These are phyloP conservation scores for Clangula hyemalis DNA, from an alignment of 2,797 vertebrate species.

Conservation along the genomic window DNA sequence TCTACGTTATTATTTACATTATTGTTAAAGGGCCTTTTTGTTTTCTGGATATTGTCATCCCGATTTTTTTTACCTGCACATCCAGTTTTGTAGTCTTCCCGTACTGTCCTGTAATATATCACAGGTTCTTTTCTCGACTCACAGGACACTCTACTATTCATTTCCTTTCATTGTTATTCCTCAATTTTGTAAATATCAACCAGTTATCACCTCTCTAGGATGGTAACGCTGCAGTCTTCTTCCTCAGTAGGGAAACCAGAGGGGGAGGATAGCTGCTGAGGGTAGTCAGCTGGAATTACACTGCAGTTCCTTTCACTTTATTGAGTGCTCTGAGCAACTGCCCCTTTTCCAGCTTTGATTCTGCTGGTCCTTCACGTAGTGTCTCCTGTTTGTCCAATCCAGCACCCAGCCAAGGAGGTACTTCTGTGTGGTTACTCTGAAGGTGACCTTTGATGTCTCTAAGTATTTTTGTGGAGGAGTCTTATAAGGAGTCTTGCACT, in stretches of 20 bases:
- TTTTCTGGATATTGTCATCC: not conserved
- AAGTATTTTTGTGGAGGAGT: not conserved
- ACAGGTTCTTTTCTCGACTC: not conserved
- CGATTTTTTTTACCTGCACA: not conserved
- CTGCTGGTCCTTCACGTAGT: not conserved
- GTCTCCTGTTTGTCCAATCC: not conserved
- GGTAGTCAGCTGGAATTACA: not conserved
- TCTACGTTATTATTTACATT: too few relatives aligned
- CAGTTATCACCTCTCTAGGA: not conserved
- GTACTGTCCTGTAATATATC: not conserved
- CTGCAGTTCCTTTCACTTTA: not conserved
- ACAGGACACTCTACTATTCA: not conserved
- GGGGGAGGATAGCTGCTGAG: not conserved
- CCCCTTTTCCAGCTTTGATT: not conserved
- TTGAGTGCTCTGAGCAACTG: not conserved
- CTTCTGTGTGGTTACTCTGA: not conserved
- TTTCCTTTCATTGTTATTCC: not conserved
- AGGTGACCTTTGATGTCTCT: not conserved
- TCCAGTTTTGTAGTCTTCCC: not conserved
- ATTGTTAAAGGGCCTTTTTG: not conserved
- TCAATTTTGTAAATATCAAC: constrained; percentile 20
- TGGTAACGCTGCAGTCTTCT: not conserved
- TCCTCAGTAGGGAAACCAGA: not conserved
- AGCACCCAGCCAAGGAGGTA: not conserved
- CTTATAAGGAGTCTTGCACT: not conserved